Evolutionary conservation across 64 coral and sea anemone species (phyloP).

Genomic region (Montipora foliosa): DNA sequence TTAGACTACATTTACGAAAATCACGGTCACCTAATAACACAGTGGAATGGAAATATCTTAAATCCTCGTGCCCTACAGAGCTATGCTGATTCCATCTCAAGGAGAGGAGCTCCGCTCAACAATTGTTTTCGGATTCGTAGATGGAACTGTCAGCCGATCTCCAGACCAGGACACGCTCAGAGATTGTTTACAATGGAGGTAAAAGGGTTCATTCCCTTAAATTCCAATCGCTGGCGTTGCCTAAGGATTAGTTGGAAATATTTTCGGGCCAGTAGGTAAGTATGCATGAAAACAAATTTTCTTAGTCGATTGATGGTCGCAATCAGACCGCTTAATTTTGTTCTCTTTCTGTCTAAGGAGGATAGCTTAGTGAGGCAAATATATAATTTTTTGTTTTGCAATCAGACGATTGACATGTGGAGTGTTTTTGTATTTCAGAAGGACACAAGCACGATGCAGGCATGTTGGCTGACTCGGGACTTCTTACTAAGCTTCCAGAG

Average conservation of each 20-base stretch:
- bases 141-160: background rate
- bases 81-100: slow-evolving; percentile 21
- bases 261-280: slow-evolving; percentile 34
- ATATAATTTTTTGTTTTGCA: too few species aligned
- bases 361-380: too few species aligned
- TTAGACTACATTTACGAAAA: slow-evolving; percentile 46
- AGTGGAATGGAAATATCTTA: slow-evolving; percentile 36
- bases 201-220: too few species aligned
- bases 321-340: too few species aligned
- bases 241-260: background rate
- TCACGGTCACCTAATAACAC: slow-evolving; percentile 49
- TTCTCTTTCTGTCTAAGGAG: too few species aligned
- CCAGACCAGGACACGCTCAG: slow-evolving; percentile 7
- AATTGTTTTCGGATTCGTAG: slow-evolving; percentile 48
- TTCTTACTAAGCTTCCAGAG: slow-evolving; percentile 16
- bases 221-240: too few species aligned
- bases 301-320: too few species aligned
- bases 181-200: too few species aligned
- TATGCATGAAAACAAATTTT: too few species aligned
- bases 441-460: too few species aligned
- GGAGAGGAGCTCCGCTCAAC: background rate
- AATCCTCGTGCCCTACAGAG: slow-evolving; percentile 9
- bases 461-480: slow-evolving; percentile 12
- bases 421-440: background rate
- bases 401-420: too few species aligned